Base-by-base conservation (phyloP, 2,797 vertebrate genomes). In the Gymnoscopelus braueri region DNA sequence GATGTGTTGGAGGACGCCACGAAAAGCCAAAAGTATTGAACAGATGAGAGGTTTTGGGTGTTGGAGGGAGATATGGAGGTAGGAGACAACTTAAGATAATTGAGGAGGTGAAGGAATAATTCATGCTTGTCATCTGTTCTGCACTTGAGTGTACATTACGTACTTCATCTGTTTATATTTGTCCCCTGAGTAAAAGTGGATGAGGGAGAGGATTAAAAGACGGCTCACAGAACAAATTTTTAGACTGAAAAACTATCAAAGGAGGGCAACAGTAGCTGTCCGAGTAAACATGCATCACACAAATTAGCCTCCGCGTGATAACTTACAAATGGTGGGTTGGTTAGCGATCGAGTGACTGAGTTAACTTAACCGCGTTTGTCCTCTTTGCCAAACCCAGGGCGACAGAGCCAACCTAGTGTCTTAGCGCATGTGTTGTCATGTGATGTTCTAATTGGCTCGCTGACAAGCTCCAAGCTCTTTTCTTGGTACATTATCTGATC, bases 1-100 rank as follows among this genome's bases (percentile, higher is more conserved):
- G 64, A 75, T 67, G 80, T 32, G 13, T 19, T 44, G 35, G 19
- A 39, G 47, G 58, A 87, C 69, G 58, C 51, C 12, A 8, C 9
- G 9, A 24, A 67, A 53, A 23, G 63, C 65, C 72, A 74, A 64
- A 11, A 47, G 67, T 53, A 54, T 13, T 10, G 61, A 12, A 15
- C 60, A 62, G 56, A 12, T n/a, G 23, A 13, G 58, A 44, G 60
- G 61, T 64, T 71, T 64, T 62, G 54, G 32, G 62, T 49, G 60
- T 67, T 29, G 39, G 56, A 59, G 35, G 57, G 59, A 35, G 63
- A 66, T 57, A 39, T 1, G 5, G 35, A 12, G 13, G 10, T 26
- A 32, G 1, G 23, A 8, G n/a, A 23, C 7, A 3, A 2, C 11
- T 13, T 7, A 3, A 13, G n/a, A 51, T 59, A 35, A 55, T 14